Evolutionary conservation across 1,140 invertebrate species (phyloP).

Genomic region (Artemia franciscana): DNA sequence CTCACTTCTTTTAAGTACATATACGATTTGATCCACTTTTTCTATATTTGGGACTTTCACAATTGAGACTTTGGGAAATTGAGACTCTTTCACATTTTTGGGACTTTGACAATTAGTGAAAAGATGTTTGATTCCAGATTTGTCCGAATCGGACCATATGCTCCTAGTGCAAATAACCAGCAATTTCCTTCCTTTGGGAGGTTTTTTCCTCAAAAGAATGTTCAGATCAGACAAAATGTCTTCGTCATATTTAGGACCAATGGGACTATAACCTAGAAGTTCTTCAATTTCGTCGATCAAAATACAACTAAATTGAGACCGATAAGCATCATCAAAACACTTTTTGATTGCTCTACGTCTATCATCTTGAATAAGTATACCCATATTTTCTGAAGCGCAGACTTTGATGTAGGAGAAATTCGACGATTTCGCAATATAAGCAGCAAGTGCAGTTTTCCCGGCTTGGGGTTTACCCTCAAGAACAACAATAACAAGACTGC

Average conservation of each 20-base stretch:
- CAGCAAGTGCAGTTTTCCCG: slow-evolving; percentile 91
- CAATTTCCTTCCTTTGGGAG: slow-evolving; percentile 72
- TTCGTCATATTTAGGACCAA: slow-evolving; percentile 96
- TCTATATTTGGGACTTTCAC: slow-evolving; percentile 77
- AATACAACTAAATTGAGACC: slow-evolving; percentile 83
- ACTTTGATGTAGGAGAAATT: slow-evolving; percentile 97
- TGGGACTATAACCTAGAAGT: slow-evolving; percentile 85
- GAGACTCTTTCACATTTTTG: no score
- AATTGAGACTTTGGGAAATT: no score
- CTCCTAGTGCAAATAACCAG: slow-evolving; percentile 79
- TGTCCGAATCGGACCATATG: slow-evolving; percentile 67
- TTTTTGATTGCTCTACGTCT: slow-evolving; percentile 88
- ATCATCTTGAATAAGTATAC: slow-evolving; percentile 82
- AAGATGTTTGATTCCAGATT: slow-evolving; percentile 76
- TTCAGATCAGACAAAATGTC: slow-evolving; percentile 80
- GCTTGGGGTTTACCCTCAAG: slow-evolving; percentile 78
- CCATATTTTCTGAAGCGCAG: slow-evolving; percentile 92
- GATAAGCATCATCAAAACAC: slow-evolving; percentile 97
- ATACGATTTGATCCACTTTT: slow-evolving; percentile 52
- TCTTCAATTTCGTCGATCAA: slow-evolving; percentile 95
- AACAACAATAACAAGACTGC: slow-evolving; percentile 61
- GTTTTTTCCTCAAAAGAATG: slow-evolving; percentile 81
- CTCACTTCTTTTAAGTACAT: slow-evolving; percentile 61
- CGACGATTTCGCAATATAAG: slow-evolving; percentile 78
- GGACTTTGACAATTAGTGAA: no score